These are phyloP conservation scores for Stichopus horrens DNA, from an alignment of 53 echinoderm and acorn worm genomes.

Conservation along the genomic window DNA sequence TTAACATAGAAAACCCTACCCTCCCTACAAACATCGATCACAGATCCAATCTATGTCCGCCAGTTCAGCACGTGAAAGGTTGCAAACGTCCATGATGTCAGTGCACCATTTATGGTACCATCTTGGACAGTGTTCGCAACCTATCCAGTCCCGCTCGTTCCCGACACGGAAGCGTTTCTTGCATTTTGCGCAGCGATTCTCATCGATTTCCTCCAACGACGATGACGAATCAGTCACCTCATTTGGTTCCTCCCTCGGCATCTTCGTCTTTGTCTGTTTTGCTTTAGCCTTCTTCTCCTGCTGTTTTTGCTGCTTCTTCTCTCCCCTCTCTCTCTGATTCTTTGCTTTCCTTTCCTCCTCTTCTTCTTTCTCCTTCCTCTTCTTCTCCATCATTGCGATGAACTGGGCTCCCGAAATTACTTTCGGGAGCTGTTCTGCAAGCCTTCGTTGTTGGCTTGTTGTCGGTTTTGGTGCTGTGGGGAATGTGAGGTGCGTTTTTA, in stretches of 20 bases:
- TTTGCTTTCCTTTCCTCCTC: not conserved
- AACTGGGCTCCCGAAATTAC: conserved; percentile 9
- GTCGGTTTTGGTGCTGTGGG: not conserved
- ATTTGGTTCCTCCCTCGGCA: conserved; percentile 5
- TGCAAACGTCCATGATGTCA: conserved; percentile 11
- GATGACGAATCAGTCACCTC: conserved; percentile 6
- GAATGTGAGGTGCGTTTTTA: not conserved
- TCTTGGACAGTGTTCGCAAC: not conserved
- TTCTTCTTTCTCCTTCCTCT: not conserved
- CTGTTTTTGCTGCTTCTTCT: not conserved
- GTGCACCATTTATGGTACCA: conserved; percentile 12
- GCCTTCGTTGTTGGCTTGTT: not conserved
- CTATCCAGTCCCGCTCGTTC: not conserved
- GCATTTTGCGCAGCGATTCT: not conserved
- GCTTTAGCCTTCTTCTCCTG: not conserved
- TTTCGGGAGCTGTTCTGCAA: not conserved
- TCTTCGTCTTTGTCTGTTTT: not conserved
- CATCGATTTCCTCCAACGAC: not conserved
- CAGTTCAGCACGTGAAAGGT: conserved; percentile 11
- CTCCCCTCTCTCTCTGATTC: not conserved
- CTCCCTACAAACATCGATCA: conserved; percentile 7
- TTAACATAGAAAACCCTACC: conserved; percentile 10
- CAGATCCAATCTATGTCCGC: conserved; percentile 2
- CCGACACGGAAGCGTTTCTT: not conserved
- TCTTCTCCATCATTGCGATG: not conserved